Evolutionary conservation across 2,797 vertebrate species (phyloP).

Genomic region (Crocidura indochinensis): DNA sequence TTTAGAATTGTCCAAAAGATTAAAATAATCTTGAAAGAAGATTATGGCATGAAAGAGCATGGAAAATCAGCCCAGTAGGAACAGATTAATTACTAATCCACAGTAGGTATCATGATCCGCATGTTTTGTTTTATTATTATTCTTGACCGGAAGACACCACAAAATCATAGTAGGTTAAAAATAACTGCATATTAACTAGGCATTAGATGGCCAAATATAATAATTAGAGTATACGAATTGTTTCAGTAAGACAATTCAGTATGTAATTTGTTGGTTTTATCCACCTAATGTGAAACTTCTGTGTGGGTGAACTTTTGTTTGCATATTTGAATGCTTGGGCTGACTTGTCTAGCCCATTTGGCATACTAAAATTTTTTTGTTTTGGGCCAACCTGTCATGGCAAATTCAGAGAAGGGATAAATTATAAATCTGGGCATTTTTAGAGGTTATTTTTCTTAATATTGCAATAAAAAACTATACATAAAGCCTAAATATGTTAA

Average conservation of each 20-base stretch:
- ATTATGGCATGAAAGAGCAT: constrained; percentile 50
- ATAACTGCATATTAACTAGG: constrained; percentile 40
- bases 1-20: constrained; percentile 57
- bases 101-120: background rate
- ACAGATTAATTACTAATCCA: constrained; percentile 54
- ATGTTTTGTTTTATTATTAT: background rate
- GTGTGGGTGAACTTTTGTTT: constrained; percentile 45
- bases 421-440: constrained; percentile 49
- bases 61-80: constrained; percentile 62
- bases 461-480: background rate
- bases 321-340: background rate
- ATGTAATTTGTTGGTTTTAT: constrained; percentile 28
- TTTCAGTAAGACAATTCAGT: constrained; percentile 11
- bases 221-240: constrained; percentile 13
- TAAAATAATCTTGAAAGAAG: constrained; percentile 79
- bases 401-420: constrained; percentile 8
- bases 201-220: constrained; percentile 54
- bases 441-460: constrained; percentile 42
- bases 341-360: background rate
- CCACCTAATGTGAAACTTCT: background rate
- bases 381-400: background rate
- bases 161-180: constrained; percentile 68
- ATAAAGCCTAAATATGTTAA: background rate
- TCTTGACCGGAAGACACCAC: constrained; percentile 13
- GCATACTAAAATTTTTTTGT: background rate